phyloP scores from a whole-genome alignment of 2,888 invertebrate genomes.

The Diadegma fenestrale region DNA sequence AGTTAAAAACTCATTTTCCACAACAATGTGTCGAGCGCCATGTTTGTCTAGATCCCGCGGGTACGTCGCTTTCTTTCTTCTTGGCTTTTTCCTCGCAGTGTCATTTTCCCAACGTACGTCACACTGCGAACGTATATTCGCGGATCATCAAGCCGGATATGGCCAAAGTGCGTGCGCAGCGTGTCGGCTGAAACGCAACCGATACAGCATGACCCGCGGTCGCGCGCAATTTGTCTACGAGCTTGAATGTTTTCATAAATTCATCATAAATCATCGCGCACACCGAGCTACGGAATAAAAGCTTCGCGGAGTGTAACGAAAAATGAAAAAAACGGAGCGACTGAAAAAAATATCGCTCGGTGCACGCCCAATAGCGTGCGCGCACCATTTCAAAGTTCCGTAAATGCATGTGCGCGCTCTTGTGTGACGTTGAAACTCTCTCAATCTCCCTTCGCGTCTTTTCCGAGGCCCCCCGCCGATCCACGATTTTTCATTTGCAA shows the following conservation, averaged over 20 bases:
- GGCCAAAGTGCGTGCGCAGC: not conserved
- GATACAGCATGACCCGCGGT: constrained; percentile 42
- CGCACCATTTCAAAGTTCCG: constrained; percentile 28
- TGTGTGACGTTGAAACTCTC: constrained; percentile 22
- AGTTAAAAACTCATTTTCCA: constrained; percentile 69
- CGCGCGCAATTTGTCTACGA: constrained; percentile 62
- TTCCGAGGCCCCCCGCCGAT: not conserved
- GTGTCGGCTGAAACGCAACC: constrained; percentile 3
- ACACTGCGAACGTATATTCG: not conserved
- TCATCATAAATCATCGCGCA: constrained; percentile 67
- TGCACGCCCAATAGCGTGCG: constrained; percentile 31
- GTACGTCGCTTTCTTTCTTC: not conserved
- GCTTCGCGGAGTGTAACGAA: constrained; percentile 15
- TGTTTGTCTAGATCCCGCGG: constrained; percentile 20
- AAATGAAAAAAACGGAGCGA: constrained; percentile 14
- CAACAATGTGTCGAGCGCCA: constrained; percentile 41
- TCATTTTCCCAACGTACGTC: constrained; percentile 33
- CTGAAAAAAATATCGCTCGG: constrained; percentile 29
- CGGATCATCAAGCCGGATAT: not conserved
- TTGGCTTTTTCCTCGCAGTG: constrained; percentile 11
- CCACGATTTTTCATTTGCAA: constrained; percentile 32
- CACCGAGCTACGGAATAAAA: constrained; percentile 34
- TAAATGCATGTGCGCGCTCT: constrained; percentile 48
- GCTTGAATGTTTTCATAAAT: constrained; percentile 63
- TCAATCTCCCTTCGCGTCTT: not conserved